These are phyloP conservation scores for Dunckerocampus dactyliophorus DNA, from an alignment of 2,113 vertebrate species.

Conservation along the genomic window DNA sequence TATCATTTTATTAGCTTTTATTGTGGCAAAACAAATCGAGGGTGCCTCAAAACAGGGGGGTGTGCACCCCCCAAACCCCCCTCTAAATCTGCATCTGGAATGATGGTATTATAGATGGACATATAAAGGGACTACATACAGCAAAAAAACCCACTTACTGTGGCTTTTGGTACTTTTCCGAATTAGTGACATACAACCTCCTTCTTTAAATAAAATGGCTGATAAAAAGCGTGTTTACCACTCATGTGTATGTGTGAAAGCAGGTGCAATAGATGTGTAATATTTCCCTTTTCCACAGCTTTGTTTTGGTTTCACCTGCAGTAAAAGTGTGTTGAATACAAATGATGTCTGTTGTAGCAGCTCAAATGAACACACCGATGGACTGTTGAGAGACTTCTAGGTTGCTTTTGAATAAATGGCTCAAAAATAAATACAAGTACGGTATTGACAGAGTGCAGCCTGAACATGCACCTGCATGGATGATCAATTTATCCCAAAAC, in stretches of 20 bases:
- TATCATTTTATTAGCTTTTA: too few relatives aligned
- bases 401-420: background rate
- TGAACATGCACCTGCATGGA: background rate
- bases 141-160: too few relatives aligned
- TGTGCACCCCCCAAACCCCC: too few relatives aligned
- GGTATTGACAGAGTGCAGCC: background rate
- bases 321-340: background rate
- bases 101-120: too few relatives aligned
- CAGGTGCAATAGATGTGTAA: background rate
- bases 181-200: too few relatives aligned
- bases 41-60: too few relatives aligned
- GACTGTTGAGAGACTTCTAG: background rate
- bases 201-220: background rate
- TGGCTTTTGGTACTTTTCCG: too few relatives aligned
- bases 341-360: background rate
- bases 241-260: background rate
- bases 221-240: background rate
- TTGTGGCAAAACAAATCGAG: too few relatives aligned
- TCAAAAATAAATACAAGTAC: background rate
- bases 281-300: background rate
- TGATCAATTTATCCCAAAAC: slow-evolving; percentile 16
- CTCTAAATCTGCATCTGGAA: too few relatives aligned
- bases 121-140: too few relatives aligned
- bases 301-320: background rate
- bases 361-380: background rate